These are phyloP conservation scores for Egretta garzetta DNA, from an alignment of 2,113 vertebrate genomes.

Conservation along the genomic window DNA sequence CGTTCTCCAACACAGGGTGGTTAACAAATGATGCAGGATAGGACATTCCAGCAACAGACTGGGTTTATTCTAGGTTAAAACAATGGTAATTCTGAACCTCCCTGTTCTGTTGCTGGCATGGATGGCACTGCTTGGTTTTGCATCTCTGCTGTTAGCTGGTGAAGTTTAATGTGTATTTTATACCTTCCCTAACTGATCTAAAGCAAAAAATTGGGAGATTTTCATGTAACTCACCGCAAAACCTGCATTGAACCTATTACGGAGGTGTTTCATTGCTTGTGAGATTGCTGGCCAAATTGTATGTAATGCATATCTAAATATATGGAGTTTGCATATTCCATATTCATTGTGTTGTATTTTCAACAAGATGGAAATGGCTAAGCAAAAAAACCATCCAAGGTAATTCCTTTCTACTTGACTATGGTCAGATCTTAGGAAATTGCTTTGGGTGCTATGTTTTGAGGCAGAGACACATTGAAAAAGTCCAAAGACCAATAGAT, in stretches of 20 bases:
- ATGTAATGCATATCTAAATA: neutral
- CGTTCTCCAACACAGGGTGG: accelerated
- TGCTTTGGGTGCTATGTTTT: neutral
- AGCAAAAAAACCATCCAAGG: neutral
- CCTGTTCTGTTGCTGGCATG: neutral
- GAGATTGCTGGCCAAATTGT: neutral
- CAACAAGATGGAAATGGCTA: neutral
- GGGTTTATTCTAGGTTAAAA: neutral
- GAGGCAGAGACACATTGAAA: neutral
- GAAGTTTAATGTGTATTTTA: neutral
- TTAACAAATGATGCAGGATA: neutral
- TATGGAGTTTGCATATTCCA: neutral
- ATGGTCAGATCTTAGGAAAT: neutral
- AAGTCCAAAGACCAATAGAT: neutral
- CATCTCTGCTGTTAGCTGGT: neutral
- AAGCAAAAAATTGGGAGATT: neutral
- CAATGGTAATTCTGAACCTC: neutral
- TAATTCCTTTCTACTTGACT: neutral
- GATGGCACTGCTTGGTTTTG: neutral
- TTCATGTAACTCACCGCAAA: neutral
- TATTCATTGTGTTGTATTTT: neutral
- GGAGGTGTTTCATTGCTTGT: constrained; percentile 40
- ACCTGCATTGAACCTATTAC: neutral
- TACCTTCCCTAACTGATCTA: neutral
- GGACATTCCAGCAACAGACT: neutral